Evolutionary conservation across 2,797 vertebrate species (phyloP).

Genomic region (Hoplostethus mediterraneus): DNA sequence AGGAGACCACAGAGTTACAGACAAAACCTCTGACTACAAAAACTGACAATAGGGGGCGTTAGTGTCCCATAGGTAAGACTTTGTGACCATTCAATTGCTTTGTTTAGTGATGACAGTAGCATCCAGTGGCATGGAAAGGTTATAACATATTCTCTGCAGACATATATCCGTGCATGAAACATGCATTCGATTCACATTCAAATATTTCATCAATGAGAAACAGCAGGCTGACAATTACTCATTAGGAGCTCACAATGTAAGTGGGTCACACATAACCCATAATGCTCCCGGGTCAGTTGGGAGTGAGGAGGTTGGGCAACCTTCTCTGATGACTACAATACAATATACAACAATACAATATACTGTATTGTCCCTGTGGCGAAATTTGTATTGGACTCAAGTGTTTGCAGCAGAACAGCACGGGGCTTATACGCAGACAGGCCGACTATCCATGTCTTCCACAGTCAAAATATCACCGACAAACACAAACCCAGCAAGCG

Average conservation of each 20-base stretch:
- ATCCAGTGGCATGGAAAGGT: background rate
- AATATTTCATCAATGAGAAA: background rate
- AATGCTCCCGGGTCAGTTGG: background rate
- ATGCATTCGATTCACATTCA: background rate
- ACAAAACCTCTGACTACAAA: background rate
- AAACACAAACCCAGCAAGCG: background rate
- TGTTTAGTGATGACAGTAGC: slow-evolving; percentile 1
- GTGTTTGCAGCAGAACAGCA: background rate
- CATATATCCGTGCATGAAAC: background rate
- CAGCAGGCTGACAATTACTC: background rate
- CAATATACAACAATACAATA: too few species aligned
- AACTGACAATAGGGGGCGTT: slow-evolving; percentile 61
- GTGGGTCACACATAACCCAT: slow-evolving; percentile 16
- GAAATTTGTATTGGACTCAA: too few species aligned
- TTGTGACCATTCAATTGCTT: background rate
- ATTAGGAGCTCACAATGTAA: background rate
- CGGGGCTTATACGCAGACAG: slow-evolving; percentile 23
- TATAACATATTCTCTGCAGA: background rate
- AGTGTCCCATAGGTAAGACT: slow-evolving; percentile 27
- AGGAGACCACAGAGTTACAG: background rate
- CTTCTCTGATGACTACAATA: slow-evolving; percentile 23
- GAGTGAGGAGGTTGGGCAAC: background rate
- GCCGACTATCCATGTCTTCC: slow-evolving; percentile 32
- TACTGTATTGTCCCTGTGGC: too few species aligned
- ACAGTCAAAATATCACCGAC: slow-evolving; percentile 3